Evolutionary conservation across 2,888 invertebrate species (phyloP).

Genomic region (Plagodis pulveraria): DNA sequence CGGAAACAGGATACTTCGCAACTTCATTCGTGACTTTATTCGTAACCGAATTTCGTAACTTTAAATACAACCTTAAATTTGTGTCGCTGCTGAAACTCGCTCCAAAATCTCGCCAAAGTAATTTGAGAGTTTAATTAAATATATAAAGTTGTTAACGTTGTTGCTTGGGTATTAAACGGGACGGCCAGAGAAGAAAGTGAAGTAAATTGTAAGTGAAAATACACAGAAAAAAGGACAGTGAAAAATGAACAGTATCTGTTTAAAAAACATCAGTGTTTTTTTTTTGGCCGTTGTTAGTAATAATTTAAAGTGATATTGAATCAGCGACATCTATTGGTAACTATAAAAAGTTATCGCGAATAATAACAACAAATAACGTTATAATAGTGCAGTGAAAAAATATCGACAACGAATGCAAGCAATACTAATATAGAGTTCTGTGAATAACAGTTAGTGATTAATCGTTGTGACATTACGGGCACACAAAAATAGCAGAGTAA

Average conservation of each 20-base stretch:
- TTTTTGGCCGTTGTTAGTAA: no score
- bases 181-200: slow-evolving; percentile 9
- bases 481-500: slow-evolving; percentile 2
- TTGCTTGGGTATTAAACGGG: slow-evolving; percentile 10
- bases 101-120: slow-evolving; percentile 17
- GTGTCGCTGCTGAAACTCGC: slow-evolving; percentile 29
- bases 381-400: no score
- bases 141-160: slow-evolving; percentile 23
- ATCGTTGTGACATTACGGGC: not conserved
- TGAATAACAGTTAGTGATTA: no score
- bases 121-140: slow-evolving; percentile 30
- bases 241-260: no score
- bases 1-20: slow-evolving; percentile 14
- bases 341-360: no score
- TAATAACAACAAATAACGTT: no score
- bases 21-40: slow-evolving; percentile 22
- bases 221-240: no score
- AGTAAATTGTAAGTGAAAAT: slow-evolving; percentile 5
- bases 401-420: no score
- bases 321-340: no score
- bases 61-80: slow-evolving; percentile 17
- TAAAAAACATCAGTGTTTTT: no score
- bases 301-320: no score
- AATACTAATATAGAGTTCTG: no score
- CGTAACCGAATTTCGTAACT: slow-evolving; percentile 23